Conservation (phyloP, 1,140 invertebrate species). For the Uloborus diversus region DNA sequence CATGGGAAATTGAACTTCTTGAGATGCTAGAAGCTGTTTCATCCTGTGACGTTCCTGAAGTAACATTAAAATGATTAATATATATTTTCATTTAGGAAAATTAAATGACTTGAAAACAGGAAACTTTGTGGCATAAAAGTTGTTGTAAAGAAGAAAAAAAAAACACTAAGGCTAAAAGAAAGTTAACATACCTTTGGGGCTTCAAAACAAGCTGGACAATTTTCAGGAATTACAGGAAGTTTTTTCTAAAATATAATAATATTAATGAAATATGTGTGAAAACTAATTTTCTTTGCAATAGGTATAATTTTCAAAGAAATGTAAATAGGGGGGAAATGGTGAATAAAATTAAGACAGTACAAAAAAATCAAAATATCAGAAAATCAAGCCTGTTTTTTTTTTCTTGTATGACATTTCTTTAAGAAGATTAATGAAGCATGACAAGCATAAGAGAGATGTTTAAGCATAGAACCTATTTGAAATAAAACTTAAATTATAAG, state of each 20-base stretch:
- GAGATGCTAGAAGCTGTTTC: slow-evolving; percentile 77
- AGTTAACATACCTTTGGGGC: slow-evolving; percentile 69
- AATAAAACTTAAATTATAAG: too few species aligned
- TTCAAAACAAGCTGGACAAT: slow-evolving; percentile 73
- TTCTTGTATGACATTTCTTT: too few species aligned
- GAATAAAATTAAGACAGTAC: too few species aligned
- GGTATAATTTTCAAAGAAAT: too few species aligned
- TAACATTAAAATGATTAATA: slow-evolving; percentile 54
- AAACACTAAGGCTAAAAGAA: neutral
- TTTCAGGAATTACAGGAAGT: slow-evolving; percentile 74
- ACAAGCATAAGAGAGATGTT: too few species aligned
- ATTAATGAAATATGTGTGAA: too few species aligned
- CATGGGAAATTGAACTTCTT: slow-evolving; percentile 78
- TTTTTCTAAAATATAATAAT: slow-evolving; percentile 67
- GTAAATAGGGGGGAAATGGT: too few species aligned
- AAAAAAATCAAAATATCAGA: too few species aligned
- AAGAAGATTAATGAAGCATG: too few species aligned
- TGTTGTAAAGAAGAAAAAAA: neutral
- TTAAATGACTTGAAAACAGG: neutral
- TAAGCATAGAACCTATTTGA: too few species aligned
- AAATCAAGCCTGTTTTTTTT: too few species aligned
- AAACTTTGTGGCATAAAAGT: neutral
- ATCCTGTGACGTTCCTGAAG: slow-evolving; percentile 73
- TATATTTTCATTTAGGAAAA: neutral
- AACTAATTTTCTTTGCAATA: too few species aligned